Evolutionary conservation across 1,140 invertebrate species (phyloP).

Genomic region (Hyposmocoma kahamanoa): DNA sequence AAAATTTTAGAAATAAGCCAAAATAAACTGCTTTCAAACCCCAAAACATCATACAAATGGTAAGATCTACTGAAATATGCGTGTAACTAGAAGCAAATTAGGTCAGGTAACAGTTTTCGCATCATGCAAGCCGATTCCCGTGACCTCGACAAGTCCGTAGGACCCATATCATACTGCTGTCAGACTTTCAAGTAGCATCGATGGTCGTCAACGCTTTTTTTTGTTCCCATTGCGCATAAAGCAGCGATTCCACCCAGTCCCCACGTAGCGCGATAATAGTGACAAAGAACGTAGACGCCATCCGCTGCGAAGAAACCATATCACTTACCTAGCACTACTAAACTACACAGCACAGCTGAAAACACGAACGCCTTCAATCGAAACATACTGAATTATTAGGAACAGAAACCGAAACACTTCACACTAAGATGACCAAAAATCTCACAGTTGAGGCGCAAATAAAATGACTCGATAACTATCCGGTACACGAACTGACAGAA

Average conservation of each 20-base stretch:
- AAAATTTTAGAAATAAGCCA: background rate
- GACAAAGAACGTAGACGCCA: constrained; percentile 45
- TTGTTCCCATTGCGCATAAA: background rate
- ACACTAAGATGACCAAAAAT: constrained; percentile 24
- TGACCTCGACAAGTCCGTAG: too few species aligned
- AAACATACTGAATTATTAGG: constrained; percentile 27
- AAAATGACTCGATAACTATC: constrained; percentile 23
- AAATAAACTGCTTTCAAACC: background rate
- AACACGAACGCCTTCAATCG: constrained; percentile 42
- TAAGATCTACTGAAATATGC: too few species aligned
- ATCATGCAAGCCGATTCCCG: too few species aligned
- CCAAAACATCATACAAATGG: too few species aligned
- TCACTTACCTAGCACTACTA: constrained; percentile 42
- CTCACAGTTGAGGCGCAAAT: constrained; percentile 35
- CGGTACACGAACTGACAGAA: constrained; percentile 6
- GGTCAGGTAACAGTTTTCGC: too few species aligned
- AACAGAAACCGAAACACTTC: background rate
- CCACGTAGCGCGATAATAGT: background rate
- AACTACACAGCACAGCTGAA: constrained; percentile 39
- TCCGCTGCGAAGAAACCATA: constrained; percentile 13
- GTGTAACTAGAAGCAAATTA: too few species aligned
- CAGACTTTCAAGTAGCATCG: too few species aligned
- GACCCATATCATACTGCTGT: too few species aligned
- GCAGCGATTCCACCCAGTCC: background rate
- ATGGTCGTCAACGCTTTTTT: too few species aligned